Evolutionary conservation across 2,888 invertebrate species (phyloP).

Genomic region (Leistus spinibarbis): DNA sequence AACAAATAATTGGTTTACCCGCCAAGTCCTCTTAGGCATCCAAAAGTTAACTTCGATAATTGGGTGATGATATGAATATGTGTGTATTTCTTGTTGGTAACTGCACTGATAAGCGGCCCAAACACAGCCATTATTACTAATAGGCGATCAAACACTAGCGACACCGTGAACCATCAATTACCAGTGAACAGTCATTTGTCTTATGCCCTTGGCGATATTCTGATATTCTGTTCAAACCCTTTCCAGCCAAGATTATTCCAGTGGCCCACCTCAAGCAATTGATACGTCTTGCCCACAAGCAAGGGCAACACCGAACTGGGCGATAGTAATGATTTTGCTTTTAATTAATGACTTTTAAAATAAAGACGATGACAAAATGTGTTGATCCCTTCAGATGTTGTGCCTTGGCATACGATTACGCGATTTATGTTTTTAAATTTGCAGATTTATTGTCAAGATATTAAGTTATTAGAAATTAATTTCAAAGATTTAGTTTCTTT

Average conservation of each 20-base stretch:
- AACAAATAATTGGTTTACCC: no score
- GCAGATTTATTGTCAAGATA: background rate
- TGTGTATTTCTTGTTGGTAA: no score
- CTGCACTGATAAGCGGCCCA: no score
- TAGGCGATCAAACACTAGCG: background rate
- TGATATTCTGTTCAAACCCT: slow-evolving; percentile 24
- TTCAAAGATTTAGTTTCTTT: no score
- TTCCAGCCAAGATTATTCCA: slow-evolving; percentile 28
- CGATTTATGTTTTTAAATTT: slow-evolving; percentile 33
- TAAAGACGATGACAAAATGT: slow-evolving; percentile 38
- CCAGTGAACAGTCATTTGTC: slow-evolving; percentile 33
- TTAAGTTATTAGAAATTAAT: no score
- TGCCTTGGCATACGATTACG: slow-evolving; percentile 31
- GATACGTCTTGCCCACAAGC: background rate
- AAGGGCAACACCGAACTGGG: slow-evolving; percentile 12
- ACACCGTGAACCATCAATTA: slow-evolving; percentile 35
- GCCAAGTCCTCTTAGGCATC: no score
- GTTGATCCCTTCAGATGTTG: slow-evolving; percentile 28
- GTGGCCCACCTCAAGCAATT: slow-evolving; percentile 1
- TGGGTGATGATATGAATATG: no score
- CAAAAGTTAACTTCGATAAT: no score
- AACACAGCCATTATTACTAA: no score
- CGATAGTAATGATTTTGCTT: slow-evolving; percentile 21
- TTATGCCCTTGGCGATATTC: slow-evolving; percentile 17
- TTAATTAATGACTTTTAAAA: slow-evolving; percentile 37